Evolutionary conservation across 2,113 vertebrate species (phyloP).

Genomic region (Burhinus bistriatus): DNA sequence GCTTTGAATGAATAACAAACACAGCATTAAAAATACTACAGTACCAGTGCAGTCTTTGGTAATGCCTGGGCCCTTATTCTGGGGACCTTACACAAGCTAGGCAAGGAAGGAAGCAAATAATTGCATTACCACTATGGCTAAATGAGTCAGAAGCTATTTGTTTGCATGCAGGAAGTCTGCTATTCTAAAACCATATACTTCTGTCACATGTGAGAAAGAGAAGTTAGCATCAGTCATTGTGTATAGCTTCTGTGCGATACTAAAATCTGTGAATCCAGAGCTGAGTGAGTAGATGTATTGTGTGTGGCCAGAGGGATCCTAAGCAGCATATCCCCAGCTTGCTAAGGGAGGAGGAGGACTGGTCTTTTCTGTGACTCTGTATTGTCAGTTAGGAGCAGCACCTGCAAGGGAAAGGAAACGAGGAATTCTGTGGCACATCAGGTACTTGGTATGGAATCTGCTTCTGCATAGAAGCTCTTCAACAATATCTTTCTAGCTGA

Average conservation of each 20-base stretch:
- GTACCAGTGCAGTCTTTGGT: neutral
- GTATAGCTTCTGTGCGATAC: neutral
- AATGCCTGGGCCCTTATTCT: neutral
- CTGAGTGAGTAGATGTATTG: neutral
- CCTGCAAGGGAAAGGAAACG: neutral
- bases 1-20: neutral
- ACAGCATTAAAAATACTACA: neutral
- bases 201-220: neutral
- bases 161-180: neutral
- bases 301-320: neutral
- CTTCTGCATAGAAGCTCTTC: neutral
- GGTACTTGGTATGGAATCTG: neutral
- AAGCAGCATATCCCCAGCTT: neutral
- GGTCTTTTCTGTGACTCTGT: neutral
- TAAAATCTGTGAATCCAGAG: neutral
- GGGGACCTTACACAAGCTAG: neutral
- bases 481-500: neutral
- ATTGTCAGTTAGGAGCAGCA: neutral
- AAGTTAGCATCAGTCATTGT: neutral
- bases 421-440: neutral
- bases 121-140: neutral
- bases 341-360: neutral
- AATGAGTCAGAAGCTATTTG: neutral
- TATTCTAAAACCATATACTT: neutral
- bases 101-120: neutral